Percentiles rank a stretch among this genome's conserved stretches.
These are phyloP conservation scores for Anguilla japonica DNA, from an alignment of 2,113 vertebrate species.

Conservation along the genomic window DNA sequence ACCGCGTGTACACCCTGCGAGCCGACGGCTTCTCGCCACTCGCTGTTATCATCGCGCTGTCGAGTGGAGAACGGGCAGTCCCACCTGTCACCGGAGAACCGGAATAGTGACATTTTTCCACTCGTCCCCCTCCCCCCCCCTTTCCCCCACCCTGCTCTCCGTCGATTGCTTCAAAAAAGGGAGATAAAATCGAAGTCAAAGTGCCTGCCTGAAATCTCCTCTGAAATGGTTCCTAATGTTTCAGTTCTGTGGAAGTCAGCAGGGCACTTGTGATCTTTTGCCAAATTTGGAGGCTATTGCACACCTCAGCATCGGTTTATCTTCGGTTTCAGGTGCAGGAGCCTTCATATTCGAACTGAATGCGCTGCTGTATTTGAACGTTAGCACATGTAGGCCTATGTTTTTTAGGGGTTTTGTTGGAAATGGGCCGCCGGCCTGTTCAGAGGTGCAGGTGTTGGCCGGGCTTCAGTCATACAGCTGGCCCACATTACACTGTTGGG, in stretches of 20 bases:
- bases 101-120: slow-evolving; percentile 28
- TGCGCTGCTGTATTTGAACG: too few relatives aligned
- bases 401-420: too few relatives aligned
- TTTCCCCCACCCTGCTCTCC: background rate
- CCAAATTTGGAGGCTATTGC: background rate
- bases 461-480: too few relatives aligned
- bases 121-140: background rate
- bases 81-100: slow-evolving; percentile 19
- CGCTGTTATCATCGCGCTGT: background rate
- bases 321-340: background rate
- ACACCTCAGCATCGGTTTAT: background rate
- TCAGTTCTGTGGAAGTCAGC: background rate
- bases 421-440: too few relatives aligned
- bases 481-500: background rate
- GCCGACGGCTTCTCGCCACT: background rate
- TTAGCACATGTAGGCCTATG: too few relatives aligned
- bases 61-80: background rate
- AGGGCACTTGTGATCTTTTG: background rate
- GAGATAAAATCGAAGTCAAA: background rate
- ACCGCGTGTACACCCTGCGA: background rate
- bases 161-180: background rate
- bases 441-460: too few relatives aligned
- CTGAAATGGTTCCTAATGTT: background rate
- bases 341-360: too few relatives aligned
- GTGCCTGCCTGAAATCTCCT: background rate